Percentiles rank a stretch among this genome's conserved stretches.
phyloP scores from a whole-genome alignment of 2,888 invertebrate genomes.

The Meta bourneti region DNA sequence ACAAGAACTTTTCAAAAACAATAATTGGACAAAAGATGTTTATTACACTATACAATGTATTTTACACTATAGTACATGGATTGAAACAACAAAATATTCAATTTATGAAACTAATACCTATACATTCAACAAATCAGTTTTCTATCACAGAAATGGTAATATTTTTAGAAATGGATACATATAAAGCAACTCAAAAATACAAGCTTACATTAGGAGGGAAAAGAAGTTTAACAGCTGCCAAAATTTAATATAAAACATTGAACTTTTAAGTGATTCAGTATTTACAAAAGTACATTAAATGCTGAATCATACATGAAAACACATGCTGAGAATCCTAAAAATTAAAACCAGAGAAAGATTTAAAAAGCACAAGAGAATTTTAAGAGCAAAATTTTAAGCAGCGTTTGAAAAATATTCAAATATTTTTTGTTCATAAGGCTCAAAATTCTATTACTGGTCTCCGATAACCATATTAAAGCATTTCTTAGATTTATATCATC shows the following conservation, averaged over 20 bases:
- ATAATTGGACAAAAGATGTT: slow-evolving; percentile 40
- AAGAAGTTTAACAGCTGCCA: neutral
- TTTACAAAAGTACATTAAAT: neutral
- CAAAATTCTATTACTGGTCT: neutral
- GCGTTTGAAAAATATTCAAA: neutral
- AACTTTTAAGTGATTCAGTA: neutral
- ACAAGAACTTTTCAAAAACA: neutral
- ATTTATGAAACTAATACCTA: slow-evolving; percentile 43
- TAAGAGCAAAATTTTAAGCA: neutral
- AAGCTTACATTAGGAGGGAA: neutral
- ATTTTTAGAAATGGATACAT: neutral
- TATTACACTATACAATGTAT: slow-evolving; percentile 44
- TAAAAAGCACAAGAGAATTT: neutral
- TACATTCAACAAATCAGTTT: slow-evolving; percentile 37
- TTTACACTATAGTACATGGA: slow-evolving; percentile 58
- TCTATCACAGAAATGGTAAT: slow-evolving; percentile 43
- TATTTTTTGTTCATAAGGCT: slow-evolving; percentile 53
- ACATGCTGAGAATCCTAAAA: neutral
- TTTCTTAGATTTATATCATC: too few species aligned
- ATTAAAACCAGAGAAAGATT: neutral
- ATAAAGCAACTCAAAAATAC: neutral
- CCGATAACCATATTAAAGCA: neutral
- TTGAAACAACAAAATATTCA: slow-evolving; percentile 14
- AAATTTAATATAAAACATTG: neutral
- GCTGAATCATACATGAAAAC: neutral